Percentiles rank a stretch among this genome's conserved stretches.
phyloP scores from a whole-genome alignment of 2,888 invertebrate genomes.

The Parapristionchus giblindavisi region DNA sequence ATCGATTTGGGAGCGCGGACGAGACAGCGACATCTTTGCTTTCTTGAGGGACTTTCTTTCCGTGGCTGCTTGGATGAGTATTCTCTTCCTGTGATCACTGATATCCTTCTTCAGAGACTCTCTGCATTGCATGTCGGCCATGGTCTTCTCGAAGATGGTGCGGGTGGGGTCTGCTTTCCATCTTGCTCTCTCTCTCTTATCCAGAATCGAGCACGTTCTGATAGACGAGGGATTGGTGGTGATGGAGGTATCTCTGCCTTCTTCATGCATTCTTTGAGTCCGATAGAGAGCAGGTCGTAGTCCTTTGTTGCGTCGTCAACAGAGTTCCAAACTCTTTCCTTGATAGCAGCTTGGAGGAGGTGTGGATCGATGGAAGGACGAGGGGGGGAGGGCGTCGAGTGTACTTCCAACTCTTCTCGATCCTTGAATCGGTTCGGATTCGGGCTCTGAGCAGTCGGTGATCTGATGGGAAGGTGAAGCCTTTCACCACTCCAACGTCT shows the following conservation, averaged over 20 bases:
- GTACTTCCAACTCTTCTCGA: conserved; percentile 2
- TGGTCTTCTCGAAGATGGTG: too few relatives aligned
- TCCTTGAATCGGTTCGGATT: conserved; percentile 5
- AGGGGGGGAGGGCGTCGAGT: background rate
- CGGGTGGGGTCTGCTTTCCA: too few relatives aligned
- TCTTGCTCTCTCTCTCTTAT: too few relatives aligned
- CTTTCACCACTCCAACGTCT: background rate
- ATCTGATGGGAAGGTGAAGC: conserved; percentile 8
- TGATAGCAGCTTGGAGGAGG: background rate
- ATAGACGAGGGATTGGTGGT: background rate
- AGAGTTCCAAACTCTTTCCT: background rate
- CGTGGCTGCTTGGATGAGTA: too few relatives aligned
- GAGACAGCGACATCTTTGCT: too few relatives aligned
- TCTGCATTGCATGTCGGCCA: too few relatives aligned
- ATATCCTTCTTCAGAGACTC: too few relatives aligned
- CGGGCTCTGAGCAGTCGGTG: conserved; percentile 1
- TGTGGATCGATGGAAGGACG: background rate
- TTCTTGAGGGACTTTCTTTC: too few relatives aligned
- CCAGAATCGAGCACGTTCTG: too few relatives aligned
- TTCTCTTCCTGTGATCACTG: too few relatives aligned
- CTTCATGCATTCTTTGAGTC: background rate
- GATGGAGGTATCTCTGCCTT: background rate
- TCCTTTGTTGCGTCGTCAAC: background rate
- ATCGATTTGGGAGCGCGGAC: too few relatives aligned
- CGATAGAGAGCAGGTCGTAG: conserved; percentile 3